phyloP scores from a whole-genome alignment of 2,888 invertebrate genomes.

The Hydrotaea diabolus region DNA sequence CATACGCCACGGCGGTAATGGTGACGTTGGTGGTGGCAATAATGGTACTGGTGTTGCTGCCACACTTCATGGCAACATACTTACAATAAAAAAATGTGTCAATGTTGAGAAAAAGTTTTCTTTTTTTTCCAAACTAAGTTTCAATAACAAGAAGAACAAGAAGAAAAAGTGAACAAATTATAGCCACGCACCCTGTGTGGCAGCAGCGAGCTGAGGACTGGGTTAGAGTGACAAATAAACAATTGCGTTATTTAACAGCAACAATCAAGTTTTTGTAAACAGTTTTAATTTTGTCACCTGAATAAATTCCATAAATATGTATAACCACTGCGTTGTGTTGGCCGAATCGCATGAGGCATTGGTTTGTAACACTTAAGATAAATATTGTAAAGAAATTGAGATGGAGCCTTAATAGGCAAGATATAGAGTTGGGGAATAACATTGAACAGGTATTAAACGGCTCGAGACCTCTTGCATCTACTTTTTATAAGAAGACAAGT shows the following conservation, averaged over 20 bases:
- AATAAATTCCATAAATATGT: neutral
- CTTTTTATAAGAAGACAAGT: no score
- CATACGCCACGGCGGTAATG: neutral
- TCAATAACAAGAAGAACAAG: neutral
- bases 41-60: neutral
- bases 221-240: neutral
- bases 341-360: no score
- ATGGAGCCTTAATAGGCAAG: no score
- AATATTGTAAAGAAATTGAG: no score
- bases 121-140: neutral
- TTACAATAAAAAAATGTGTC: constrained; percentile 32
- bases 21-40: neutral
- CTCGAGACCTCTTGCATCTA: no score
- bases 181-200: neutral
- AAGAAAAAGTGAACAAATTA: no score
- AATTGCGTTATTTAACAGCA: neutral
- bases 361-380: no score
- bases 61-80: neutral
- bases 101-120: constrained; percentile 48
- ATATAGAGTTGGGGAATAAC: no score
- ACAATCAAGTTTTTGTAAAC: neutral
- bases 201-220: neutral
- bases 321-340: neutral
- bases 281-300: neutral
- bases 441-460: no score